Evolutionary conservation across 2,797 vertebrate species (phyloP).

Genomic region (Trematomus bernacchii): DNA sequence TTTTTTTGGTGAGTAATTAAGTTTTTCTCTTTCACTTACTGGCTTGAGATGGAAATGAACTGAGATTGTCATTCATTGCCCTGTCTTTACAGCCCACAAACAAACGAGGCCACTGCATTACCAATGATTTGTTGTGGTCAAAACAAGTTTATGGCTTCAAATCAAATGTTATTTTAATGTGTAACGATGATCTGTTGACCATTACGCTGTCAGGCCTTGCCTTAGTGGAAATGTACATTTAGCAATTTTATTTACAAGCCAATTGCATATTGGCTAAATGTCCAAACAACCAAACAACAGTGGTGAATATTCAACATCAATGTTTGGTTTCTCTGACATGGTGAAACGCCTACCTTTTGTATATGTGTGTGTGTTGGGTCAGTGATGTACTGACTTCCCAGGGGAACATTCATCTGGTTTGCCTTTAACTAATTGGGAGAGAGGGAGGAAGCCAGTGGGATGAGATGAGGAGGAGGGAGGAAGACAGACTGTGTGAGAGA

Average conservation of each 20-base stretch:
- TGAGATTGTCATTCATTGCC: slow-evolving; percentile 49
- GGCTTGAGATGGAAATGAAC: slow-evolving; percentile 61
- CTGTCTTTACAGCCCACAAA: slow-evolving; percentile 54
- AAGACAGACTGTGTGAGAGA: slow-evolving; percentile 67
- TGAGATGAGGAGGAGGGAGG: slow-evolving; percentile 30
- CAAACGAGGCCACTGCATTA: slow-evolving; percentile 61
- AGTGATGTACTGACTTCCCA: slow-evolving; percentile 59
- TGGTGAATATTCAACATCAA: slow-evolving; percentile 36
- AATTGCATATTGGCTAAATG: slow-evolving; percentile 45
- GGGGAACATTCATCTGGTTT: slow-evolving; percentile 75
- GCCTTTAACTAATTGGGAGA: slow-evolving; percentile 72
- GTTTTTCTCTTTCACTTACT: slow-evolving; percentile 52
- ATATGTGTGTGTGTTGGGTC: slow-evolving; percentile 28
- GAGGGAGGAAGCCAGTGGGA: slow-evolving; percentile 43
- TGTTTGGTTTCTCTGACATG: slow-evolving; percentile 41
- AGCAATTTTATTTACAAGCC: slow-evolving; percentile 21
- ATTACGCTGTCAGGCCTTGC: slow-evolving; percentile 43
- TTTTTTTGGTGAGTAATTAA: slow-evolving; percentile 54
- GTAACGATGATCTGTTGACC: slow-evolving; percentile 61
- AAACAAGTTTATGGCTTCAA: slow-evolving; percentile 55
- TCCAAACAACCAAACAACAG: slow-evolving; percentile 37
- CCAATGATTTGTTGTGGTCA: slow-evolving; percentile 60
- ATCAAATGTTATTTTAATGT: slow-evolving; percentile 50
- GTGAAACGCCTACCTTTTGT: slow-evolving; percentile 11
- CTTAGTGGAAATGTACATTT: slow-evolving; percentile 47